These are phyloP conservation scores for Physocephala rufipes DNA, from an alignment of 2,888 invertebrate species.

Conservation along the genomic window DNA sequence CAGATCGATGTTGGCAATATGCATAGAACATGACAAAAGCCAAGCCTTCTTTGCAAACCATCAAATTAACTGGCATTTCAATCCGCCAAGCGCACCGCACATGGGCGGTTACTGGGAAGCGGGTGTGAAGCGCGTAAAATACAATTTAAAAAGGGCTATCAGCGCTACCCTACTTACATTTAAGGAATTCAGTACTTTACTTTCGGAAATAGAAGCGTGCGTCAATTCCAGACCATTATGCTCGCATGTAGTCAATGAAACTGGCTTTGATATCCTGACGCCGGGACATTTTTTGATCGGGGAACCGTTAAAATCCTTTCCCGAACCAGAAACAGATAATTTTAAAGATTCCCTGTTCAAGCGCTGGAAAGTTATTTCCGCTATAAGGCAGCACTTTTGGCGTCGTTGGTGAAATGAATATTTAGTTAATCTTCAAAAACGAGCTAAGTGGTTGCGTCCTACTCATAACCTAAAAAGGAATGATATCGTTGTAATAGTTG, in stretches of 20 bases:
- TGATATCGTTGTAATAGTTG: constrained; percentile 16
- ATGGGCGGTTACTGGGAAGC: constrained; percentile 27
- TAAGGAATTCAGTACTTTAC: neutral
- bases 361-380: constrained; percentile 25
- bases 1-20: neutral
- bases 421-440: constrained; percentile 5
- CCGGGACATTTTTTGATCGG: constrained; percentile 40
- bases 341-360: constrained; percentile 19
- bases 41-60: neutral
- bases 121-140: constrained; percentile 13
- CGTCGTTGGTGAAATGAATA: constrained; percentile 27
- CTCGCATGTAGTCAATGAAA: neutral
- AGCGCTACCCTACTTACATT: neutral
- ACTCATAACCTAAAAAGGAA: constrained; percentile 12
- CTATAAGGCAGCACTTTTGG: constrained; percentile 36
- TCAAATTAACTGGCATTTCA: constrained; percentile 23
- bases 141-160: neutral
- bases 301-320: constrained; percentile 36
- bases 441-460: constrained; percentile 19
- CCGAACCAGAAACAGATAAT: constrained; percentile 21
- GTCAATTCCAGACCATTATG: neutral
- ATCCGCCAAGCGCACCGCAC: constrained; percentile 27
- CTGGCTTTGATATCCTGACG: constrained; percentile 33
- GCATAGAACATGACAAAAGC: neutral
- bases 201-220: neutral